These are phyloP conservation scores for Phlogophora meticulosa DNA, from an alignment of 2,888 invertebrate species.

Conservation along the genomic window DNA sequence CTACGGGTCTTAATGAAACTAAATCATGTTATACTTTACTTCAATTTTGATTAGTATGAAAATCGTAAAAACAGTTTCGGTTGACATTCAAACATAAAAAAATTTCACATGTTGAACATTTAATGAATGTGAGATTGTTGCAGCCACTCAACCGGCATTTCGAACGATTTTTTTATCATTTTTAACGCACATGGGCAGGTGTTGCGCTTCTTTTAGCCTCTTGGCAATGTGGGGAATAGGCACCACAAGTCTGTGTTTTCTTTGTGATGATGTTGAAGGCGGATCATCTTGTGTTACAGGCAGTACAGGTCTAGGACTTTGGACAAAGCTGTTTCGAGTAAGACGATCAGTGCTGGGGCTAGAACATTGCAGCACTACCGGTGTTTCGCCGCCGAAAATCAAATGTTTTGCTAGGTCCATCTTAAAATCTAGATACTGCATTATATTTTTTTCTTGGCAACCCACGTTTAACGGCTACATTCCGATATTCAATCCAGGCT, in stretches of 20 bases:
- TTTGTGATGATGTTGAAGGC: constrained; percentile 12
- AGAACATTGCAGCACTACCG: not conserved
- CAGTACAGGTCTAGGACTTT: constrained; percentile 5
- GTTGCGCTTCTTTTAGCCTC: constrained; percentile 15
- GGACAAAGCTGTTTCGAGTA: constrained; percentile 1
- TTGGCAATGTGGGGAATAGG: constrained; percentile 4
- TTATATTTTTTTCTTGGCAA: not conserved
- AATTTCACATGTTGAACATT: constrained; percentile 6
- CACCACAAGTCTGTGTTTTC: constrained; percentile 6
- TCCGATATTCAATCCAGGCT: not conserved
- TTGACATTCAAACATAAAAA: constrained; percentile 16
- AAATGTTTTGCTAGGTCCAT: constrained; percentile 5
- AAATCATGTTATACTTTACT: constrained; percentile 10
- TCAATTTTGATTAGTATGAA: constrained; percentile 3
- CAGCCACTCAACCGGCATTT: constrained; percentile 16
- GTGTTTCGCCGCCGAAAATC: not conserved
- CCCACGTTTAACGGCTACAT: not conserved
- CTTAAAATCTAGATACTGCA: constrained; percentile 5
- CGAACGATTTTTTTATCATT: constrained; percentile 6
- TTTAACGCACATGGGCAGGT: constrained; percentile 12
- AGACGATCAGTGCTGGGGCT: constrained; percentile 1
- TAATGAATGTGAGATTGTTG: constrained; percentile 13
- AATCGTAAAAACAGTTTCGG: constrained; percentile 7
- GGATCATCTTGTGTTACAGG: constrained; percentile 9
- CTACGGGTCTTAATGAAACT: constrained; percentile 13